Conservation (phyloP, 2,888 invertebrate genomes). For the Pyralis farinalis region DNA sequence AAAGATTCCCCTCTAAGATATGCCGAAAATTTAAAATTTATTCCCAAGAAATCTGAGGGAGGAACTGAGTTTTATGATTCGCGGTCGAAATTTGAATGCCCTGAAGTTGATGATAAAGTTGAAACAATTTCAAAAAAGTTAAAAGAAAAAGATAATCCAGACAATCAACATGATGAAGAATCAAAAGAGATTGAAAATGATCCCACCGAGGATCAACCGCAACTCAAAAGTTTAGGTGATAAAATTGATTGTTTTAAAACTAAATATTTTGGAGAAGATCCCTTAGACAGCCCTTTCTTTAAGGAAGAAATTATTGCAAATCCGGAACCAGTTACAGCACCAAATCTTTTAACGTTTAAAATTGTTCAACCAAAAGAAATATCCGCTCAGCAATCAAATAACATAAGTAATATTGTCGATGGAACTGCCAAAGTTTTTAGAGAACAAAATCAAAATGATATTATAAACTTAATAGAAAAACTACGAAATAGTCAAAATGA, state of each 20-base stretch:
- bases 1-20: slow-evolving; percentile 84
- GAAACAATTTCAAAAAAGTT: slow-evolving; percentile 79
- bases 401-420: slow-evolving; percentile 15
- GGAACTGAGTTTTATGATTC: slow-evolving; percentile 87
- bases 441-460: slow-evolving; percentile 22
- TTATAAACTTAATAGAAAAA: slow-evolving; percentile 35
- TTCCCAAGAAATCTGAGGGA: slow-evolving; percentile 84
- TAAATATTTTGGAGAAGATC: slow-evolving; percentile 88
- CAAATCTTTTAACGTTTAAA: slow-evolving; percentile 34
- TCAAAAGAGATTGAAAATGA: slow-evolving; percentile 30
- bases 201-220: slow-evolving; percentile 53
- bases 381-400: slow-evolving; percentile 15
- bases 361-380: slow-evolving; percentile 21
- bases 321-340: slow-evolving; percentile 61
- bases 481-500: slow-evolving; percentile 27
- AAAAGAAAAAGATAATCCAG: slow-evolving; percentile 49
- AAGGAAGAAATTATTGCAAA: slow-evolving; percentile 74
- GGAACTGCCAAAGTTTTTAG: slow-evolving; percentile 18
- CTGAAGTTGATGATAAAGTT: slow-evolving; percentile 76
- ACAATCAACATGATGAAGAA: slow-evolving; percentile 45
- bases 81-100: slow-evolving; percentile 69
- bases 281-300: slow-evolving; percentile 88
- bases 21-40: slow-evolving; percentile 81
- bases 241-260: slow-evolving; percentile 88
- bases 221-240: slow-evolving; percentile 84